Percentiles rank a stretch among this genome's conserved stretches.
These are phyloP conservation scores for Agelas oroides DNA, from an alignment of 37 sponge, comb jelly and placozoan species.

Conservation along the genomic window DNA sequence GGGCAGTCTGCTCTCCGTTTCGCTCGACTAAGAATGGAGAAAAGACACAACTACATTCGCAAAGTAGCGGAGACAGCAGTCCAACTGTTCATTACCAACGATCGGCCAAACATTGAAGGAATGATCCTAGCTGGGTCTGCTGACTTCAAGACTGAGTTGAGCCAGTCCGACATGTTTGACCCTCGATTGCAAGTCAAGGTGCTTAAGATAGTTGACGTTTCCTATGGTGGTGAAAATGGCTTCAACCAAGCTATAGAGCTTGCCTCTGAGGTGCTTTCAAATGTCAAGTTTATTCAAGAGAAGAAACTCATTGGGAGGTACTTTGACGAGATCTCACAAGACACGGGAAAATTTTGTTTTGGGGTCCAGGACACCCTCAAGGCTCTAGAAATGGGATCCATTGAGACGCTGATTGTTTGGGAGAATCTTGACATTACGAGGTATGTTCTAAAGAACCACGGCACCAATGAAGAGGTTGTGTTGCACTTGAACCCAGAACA, in stretches of 20 bases:
- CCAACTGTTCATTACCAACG: slow-evolving; percentile 90
- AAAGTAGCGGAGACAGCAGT: slow-evolving; percentile 99
- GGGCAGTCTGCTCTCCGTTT: slow-evolving; percentile 99
- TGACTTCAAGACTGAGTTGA: slow-evolving; percentile 98
- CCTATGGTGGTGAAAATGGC: slow-evolving; percentile 99
- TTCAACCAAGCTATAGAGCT: slow-evolving; percentile 99
- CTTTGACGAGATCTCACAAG: slow-evolving; percentile 99
- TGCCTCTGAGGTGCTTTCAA: slow-evolving; percentile 91
- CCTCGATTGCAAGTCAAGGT: slow-evolving; percentile 89
- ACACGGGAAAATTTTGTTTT: slow-evolving; percentile 98
- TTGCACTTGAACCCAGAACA: slow-evolving; percentile 93
- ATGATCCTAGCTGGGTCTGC: slow-evolving; percentile 98
- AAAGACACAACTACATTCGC: slow-evolving; percentile 96
- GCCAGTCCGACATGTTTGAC: slow-evolving; percentile 99
- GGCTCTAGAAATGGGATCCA: slow-evolving; percentile 95
- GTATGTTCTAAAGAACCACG: slow-evolving; percentile 89
- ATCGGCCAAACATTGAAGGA: slow-evolving; percentile 93
- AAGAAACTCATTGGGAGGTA: slow-evolving; percentile 98
- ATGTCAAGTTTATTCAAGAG: slow-evolving; percentile 99
- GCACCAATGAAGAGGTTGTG: slow-evolving; percentile 80
- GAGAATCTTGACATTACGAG: slow-evolving; percentile 93
- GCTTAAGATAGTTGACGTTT: slow-evolving; percentile 95
- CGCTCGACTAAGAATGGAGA: slow-evolving; percentile 96
- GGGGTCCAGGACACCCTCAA: slow-evolving; percentile 94
- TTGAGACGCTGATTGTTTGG: slow-evolving; percentile 99